A percentile compares a stretch with the other conserved stretches of the same genome.
These are phyloP conservation scores for Odontocerum albicorne DNA, from an alignment of 2,888 invertebrate genomes.

Conservation along the genomic window DNA sequence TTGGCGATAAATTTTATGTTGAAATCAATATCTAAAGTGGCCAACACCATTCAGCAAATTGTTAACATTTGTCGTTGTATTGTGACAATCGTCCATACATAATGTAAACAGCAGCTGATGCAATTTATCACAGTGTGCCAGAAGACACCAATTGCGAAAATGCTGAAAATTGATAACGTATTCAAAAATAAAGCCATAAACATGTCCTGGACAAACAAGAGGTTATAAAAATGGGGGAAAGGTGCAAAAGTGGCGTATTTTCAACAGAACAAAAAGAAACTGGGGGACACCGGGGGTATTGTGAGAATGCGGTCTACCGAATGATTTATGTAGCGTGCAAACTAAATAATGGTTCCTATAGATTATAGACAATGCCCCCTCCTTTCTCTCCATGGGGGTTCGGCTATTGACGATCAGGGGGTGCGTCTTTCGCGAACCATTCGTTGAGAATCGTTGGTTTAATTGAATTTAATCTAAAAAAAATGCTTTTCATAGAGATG, in stretches of 20 bases:
- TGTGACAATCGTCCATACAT: too few relatives aligned
- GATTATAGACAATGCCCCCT: conserved; percentile 36
- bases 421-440: background rate
- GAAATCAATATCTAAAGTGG: too few relatives aligned
- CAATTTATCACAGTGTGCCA: too few relatives aligned
- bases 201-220: conserved; percentile 25
- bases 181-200: conserved; percentile 26
- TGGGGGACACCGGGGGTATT: conserved; percentile 23
- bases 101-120: too few relatives aligned
- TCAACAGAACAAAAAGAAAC: conserved; percentile 8
- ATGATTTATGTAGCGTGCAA: conserved; percentile 38
- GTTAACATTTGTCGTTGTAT: too few relatives aligned
- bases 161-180: background rate
- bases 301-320: conserved; percentile 35
- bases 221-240: conserved; percentile 15
- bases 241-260: conserved; percentile 13
- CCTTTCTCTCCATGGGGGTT: conserved; percentile 13
- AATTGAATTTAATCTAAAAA: too few relatives aligned
- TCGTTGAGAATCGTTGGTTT: conserved; percentile 9
- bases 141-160: too few relatives aligned
- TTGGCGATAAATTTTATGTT: too few relatives aligned
- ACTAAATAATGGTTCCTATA: conserved; percentile 37
- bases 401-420: conserved; percentile 18
- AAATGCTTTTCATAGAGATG: too few relatives aligned
- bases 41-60: too few relatives aligned